Conservation (phyloP, 2,113 vertebrate species). For the Catharus fuscescens region DNA sequence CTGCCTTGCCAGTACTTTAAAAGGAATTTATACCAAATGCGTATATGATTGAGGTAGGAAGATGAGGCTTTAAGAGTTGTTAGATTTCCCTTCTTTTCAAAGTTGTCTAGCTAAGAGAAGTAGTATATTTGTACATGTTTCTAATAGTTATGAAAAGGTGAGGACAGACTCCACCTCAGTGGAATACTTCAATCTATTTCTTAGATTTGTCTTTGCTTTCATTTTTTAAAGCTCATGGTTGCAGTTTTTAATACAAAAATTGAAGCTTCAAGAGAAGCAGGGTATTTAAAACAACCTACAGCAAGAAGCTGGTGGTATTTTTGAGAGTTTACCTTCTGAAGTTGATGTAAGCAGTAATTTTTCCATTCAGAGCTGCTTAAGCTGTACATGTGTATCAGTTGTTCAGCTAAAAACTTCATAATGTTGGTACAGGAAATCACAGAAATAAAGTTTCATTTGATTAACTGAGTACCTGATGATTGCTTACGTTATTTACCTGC, state of each 20-base stretch:
- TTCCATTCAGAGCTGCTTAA: not conserved
- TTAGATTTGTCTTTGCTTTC: slow-evolving; percentile 59
- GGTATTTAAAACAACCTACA: not conserved
- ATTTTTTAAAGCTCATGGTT: slow-evolving; percentile 55
- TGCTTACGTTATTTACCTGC: not conserved
- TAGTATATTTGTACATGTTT: not conserved
- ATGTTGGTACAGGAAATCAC: not conserved
- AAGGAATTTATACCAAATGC: not conserved
- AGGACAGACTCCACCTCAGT: not conserved
- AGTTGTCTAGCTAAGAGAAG: not conserved
- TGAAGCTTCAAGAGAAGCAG: slow-evolving; percentile 54
- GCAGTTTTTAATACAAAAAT: not conserved
- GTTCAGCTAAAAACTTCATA: not conserved
- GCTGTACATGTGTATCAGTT: not conserved
- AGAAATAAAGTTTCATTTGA: slow-evolving; percentile 52
- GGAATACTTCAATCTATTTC: slow-evolving; percentile 30
- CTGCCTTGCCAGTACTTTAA: not conserved
- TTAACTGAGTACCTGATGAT: not conserved
- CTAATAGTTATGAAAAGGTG: not conserved
- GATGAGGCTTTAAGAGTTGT: not conserved
- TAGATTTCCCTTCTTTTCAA: not conserved
- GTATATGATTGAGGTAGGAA: not conserved
- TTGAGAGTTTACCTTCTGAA: not conserved
- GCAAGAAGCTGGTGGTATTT: not conserved
- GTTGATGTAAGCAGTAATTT: not conserved